A percentile compares a stretch with the other conserved stretches of the same genome.
phyloP scores from a whole-genome alignment of 2,113 vertebrate species.

The Tonatia bakeri region DNA sequence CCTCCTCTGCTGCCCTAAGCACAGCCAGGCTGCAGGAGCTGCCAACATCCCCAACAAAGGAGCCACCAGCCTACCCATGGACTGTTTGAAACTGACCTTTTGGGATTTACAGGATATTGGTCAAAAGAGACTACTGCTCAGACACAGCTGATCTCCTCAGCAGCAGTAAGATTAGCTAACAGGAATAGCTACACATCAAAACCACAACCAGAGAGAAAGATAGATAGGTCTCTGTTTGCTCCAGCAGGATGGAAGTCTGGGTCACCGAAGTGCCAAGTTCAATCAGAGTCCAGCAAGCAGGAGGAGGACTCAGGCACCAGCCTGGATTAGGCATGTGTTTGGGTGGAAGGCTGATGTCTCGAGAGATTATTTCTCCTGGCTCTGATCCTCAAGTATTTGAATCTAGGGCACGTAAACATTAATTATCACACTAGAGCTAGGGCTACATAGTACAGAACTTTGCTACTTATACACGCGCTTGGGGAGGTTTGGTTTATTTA shows the following conservation, averaged over 20 bases:
- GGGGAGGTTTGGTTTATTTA: neutral
- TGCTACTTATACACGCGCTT: neutral
- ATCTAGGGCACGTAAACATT: neutral
- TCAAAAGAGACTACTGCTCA: neutral
- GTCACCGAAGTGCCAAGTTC: constrained; percentile 12
- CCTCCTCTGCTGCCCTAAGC: neutral
- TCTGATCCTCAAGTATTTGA: constrained; percentile 20
- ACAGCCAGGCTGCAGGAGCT: neutral
- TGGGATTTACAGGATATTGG: neutral
- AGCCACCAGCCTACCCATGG: neutral
- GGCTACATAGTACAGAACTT: neutral
- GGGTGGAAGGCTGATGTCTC: neutral
- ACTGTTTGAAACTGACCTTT: neutral
- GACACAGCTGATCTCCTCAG: neutral
- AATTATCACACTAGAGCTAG: neutral
- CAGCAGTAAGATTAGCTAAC: neutral
- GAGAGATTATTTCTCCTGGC: constrained; percentile 13
- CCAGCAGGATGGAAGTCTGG: neutral
- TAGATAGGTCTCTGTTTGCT: neutral
- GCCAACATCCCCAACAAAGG: neutral
- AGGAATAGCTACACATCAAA: neutral
- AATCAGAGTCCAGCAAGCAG: neutral
- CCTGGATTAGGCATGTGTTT: neutral
- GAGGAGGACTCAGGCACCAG: neutral
- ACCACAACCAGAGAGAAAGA: neutral